Base-by-base conservation (phyloP, 2,797 vertebrate genomes). In the Acestrorhynchus altus region DNA sequence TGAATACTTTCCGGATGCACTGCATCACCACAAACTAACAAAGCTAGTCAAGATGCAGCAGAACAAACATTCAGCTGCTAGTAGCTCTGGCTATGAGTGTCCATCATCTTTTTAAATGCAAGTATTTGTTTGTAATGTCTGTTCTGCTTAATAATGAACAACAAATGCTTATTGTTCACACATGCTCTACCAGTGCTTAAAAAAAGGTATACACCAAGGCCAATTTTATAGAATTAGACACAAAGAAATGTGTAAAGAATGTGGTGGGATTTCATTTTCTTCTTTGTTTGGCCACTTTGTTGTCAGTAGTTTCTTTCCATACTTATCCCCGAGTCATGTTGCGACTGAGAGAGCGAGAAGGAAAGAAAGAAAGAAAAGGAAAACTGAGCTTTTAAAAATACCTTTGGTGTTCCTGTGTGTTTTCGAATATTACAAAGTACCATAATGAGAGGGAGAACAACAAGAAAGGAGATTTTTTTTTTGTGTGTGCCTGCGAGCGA, bases 371-470 rank as follows among this genome's bases (percentile, higher is more conserved):
- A 84, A 80, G 86, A 87, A 76, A 82, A 83, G 24, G 87, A 86
- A n/a, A n/a, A 82, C 68, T 79, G 72, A 83, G 90, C 88, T 87
- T 84, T 89, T 87, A 88, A 90, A 90, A 90, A 88, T 91, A 93
- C 92, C 92, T 92, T 93, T 92, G 91, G 91, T 92, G 91, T 91
- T 90, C 87, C 86, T 91, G 91, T 93, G 91, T 94, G 92, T 94
- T 93, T 93, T 91, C 83, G 85, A 92, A 90, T 92, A 91, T 92
- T 93, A 90, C 92, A 91, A 93, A 93, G 91, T 92, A 87, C 86
- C 84, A 83, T 94, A 94, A 94, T 93, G 93, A 94, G 92, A 93
- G 89, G 85, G 91, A 93, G 90, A 93, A 93, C 89, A 93, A 90
- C 90, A 83, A 90, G 57, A 92, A 90, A 83, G 80, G 81, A 86